Conservation (phyloP, 2,797 vertebrate species). For the Sebastes hopkinsi region DNA sequence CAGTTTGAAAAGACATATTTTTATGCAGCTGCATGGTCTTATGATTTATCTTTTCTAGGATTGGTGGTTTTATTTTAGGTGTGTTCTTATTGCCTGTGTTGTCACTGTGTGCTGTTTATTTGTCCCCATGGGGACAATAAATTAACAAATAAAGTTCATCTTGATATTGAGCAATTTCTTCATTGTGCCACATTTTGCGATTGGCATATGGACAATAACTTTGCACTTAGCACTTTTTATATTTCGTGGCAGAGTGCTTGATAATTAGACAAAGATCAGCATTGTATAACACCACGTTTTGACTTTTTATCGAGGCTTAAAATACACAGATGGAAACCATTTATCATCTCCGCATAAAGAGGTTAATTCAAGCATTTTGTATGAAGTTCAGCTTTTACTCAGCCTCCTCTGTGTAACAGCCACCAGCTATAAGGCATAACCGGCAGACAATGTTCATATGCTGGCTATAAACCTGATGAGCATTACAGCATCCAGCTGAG, state of each 20-base stretch:
- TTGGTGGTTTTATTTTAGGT: not conserved
- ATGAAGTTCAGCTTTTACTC: not conserved
- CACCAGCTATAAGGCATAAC: not conserved
- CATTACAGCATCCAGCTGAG: not conserved
- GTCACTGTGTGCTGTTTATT: not conserved
- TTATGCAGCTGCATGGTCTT: no score
- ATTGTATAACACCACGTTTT: not conserved
- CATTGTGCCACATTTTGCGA: not conserved
- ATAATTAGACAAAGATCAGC: not conserved
- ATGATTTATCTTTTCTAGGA: no score
- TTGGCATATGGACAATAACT: not conserved
- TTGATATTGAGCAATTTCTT: not conserved
- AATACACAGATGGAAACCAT: not conserved
- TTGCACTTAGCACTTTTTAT: not conserved
- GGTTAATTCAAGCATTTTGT: not conserved
- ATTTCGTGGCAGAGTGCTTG: not conserved
- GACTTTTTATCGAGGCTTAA: not conserved
- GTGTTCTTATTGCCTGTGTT: not conserved
- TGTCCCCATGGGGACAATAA: not conserved
- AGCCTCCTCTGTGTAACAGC: not conserved
- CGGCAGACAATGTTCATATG: not conserved
- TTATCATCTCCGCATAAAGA: not conserved
- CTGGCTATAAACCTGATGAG: not conserved
- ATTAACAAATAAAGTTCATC: not conserved
- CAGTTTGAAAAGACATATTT: no score